Base-by-base conservation (phyloP, 1,140 invertebrate species). In the Pomacea maculata region DNA sequence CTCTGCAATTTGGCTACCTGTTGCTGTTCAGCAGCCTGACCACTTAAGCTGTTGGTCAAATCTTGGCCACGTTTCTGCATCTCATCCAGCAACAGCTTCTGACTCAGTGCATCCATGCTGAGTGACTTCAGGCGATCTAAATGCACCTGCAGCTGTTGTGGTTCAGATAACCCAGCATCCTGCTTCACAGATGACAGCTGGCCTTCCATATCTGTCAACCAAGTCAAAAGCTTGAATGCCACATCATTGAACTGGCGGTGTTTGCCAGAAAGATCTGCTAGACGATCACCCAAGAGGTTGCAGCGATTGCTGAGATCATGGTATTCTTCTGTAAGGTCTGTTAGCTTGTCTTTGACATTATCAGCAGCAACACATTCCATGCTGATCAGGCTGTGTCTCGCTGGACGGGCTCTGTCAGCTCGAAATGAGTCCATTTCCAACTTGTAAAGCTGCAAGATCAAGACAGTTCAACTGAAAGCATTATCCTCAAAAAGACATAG, bases 91-190 rank as follows among this genome's bases (percentile, higher is more conserved):
- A 98, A 93, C 19, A 95, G 93, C 70, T 95, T 95, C 85, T 97
- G 96, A 1, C 95, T 94, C 7, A 97, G 92, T 57, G 98, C 94
- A 87, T 98, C 97, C 84, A 95, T 96, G 88, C 97, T 96, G 9
- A 98, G 89, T 2, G 95, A 92, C 90, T 96, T 97, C 1, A 96
- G 95, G 80, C 95, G 94, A 80, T 94, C 94, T 57, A 99, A 93
- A 91, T 98, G 97, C 65, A 97, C 94, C 89, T 98, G 95, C 0
- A 98, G 94, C 54, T 94, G 94, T 87, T 95, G 95, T 0, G 97
- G 96, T 86, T 98, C 97, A 0, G 95, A 96, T 55, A 95, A 96
- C 72, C 96, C 93, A 0, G 95, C 94, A 87, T 98, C 97, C 12
- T 95, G 94, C 25, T 97, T 92, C 21, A 96, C 90, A 71, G 95